phyloP scores from a whole-genome alignment of 2,797 vertebrate genomes.

The Gadopsis bispinosus region DNA sequence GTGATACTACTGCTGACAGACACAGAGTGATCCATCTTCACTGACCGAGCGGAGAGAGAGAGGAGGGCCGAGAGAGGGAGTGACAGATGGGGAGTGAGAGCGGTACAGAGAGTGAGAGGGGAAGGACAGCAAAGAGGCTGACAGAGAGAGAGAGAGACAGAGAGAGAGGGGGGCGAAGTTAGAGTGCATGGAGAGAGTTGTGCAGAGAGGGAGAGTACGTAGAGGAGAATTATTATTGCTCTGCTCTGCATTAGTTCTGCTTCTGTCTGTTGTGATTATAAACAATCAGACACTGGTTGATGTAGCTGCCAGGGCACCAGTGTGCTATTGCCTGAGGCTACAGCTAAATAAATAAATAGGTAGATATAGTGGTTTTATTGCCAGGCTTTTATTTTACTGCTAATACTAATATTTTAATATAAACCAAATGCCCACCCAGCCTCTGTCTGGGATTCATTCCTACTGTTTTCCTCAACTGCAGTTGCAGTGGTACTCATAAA shows the following conservation, averaged over 20 bases:
- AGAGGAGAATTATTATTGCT: conserved; percentile 61
- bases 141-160: conserved; percentile 13
- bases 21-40: conserved; percentile 83
- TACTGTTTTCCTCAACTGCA: conserved; percentile 16
- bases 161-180: conserved; percentile 37
- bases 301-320: conserved; percentile 47
- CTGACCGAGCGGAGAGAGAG: conserved; percentile 60
- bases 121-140: conserved; percentile 39
- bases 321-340: conserved; percentile 54
- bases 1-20: conserved; percentile 84
- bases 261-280: conserved; percentile 49
- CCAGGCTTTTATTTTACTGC: conserved; percentile 57
- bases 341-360: conserved; percentile 64
- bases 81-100: conserved; percentile 72
- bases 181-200: conserved; percentile 19
- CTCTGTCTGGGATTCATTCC: conserved; percentile 19
- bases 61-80: conserved; percentile 58
- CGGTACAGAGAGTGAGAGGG: conserved; percentile 44
- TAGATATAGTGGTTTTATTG: conserved; percentile 56
- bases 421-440: conserved; percentile 34
- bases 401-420: conserved; percentile 62
- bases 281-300: conserved; percentile 52
- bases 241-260: conserved; percentile 55
- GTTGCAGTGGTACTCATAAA: conserved; percentile 52
- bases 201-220: conserved; percentile 25